These are phyloP conservation scores for Antitype chi DNA, from an alignment of 2,888 invertebrate genomes.

Conservation along the genomic window DNA sequence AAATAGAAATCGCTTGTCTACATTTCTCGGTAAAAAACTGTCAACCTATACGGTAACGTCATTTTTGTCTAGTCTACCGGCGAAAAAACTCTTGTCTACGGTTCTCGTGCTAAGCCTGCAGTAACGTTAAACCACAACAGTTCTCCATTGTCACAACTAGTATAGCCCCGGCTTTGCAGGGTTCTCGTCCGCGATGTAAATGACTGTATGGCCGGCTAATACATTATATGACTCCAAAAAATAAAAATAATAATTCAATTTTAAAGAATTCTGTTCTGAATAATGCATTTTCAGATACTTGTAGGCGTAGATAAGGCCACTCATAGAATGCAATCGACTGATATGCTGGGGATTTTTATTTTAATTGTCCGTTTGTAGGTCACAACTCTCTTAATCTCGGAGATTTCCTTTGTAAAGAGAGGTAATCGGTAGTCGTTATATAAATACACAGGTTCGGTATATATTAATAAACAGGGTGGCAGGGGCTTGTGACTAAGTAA, in stretches of 20 bases:
- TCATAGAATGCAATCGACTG: slow-evolving; percentile 40
- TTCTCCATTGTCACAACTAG: not conserved
- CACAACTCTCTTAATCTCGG: slow-evolving; percentile 1
- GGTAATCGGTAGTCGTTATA: not conserved
- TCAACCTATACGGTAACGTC: no score
- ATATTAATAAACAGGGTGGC: not conserved
- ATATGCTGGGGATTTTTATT: slow-evolving; percentile 48
- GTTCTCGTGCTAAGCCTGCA: no score
- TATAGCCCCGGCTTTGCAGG: not conserved
- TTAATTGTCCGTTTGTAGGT: slow-evolving; percentile 10
- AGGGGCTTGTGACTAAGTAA: no score
- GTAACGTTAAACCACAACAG: not conserved
- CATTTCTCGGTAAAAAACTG: no score
- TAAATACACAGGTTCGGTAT: no score
- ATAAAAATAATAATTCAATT: no score
- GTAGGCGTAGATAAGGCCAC: slow-evolving; percentile 37
- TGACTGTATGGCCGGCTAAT: not conserved
- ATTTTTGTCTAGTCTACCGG: no score
- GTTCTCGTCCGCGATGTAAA: not conserved
- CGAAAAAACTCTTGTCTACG: no score
- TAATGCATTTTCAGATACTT: slow-evolving; percentile 9
- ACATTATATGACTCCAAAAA: not conserved
- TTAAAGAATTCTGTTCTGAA: not conserved
- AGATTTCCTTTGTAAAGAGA: not conserved
- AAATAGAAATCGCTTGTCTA: no score